Percentiles rank a stretch among this genome's conserved stretches.
These are phyloP conservation scores for Napeogenes inachia DNA, from an alignment of 2,888 invertebrate species.

Conservation along the genomic window DNA sequence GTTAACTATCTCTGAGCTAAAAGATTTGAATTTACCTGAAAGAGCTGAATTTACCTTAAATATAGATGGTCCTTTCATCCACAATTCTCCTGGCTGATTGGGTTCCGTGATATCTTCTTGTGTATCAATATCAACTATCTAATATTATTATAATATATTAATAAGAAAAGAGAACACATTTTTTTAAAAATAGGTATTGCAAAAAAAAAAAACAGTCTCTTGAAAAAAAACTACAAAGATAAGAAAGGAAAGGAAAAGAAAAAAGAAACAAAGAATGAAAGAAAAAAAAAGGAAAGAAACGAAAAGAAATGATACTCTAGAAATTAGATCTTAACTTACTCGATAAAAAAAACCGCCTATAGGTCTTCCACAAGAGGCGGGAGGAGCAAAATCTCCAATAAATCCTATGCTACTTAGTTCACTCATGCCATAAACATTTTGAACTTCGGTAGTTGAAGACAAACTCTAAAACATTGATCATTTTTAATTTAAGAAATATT, in stretches of 20 bases:
- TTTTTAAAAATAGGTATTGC: background rate
- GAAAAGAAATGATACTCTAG: too few species aligned
- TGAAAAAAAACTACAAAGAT: too few species aligned
- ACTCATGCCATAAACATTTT: constrained; percentile 55
- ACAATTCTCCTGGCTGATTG: constrained; percentile 68
- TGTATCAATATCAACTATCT: constrained; percentile 67
- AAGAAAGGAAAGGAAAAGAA: too few species aligned
- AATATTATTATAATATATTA: background rate
- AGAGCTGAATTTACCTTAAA: constrained; percentile 49
- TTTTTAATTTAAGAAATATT: too few species aligned
- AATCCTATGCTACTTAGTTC: constrained; percentile 49
- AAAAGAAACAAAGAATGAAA: too few species aligned
- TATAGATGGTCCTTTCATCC: constrained; percentile 65
- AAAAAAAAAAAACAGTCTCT: too few species aligned
- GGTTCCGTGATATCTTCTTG: constrained; percentile 60
- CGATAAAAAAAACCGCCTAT: constrained; percentile 46
- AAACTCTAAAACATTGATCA: constrained; percentile 35
- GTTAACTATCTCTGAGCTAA: too few species aligned
- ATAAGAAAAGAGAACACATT: too few species aligned
- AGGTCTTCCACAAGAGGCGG: constrained; percentile 46
- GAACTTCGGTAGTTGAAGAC: constrained; percentile 46
- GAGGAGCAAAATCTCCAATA: constrained; percentile 33
- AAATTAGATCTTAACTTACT: constrained; percentile 34
- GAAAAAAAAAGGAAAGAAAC: too few species aligned
- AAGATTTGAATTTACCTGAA: too few species aligned